Evolutionary conservation across 2,888 invertebrate species (phyloP), one percentile per base, ranked within the genome.

Genomic region (Agrilus biguttatus): DNA sequence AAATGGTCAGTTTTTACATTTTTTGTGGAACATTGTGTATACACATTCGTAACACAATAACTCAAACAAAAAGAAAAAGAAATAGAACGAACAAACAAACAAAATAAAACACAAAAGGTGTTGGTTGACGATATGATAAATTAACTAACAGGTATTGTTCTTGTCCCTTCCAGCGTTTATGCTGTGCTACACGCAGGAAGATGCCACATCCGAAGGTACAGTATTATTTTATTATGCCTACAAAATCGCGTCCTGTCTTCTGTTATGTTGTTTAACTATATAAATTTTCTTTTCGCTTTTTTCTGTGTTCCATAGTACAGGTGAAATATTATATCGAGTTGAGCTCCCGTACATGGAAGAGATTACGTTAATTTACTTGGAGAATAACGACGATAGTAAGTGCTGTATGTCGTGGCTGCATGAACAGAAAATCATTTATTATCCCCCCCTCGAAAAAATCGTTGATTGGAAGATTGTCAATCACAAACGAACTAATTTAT

Each of bases 161-260:
- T 65, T 60, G 69, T 76, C 71, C 77, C 73, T 83, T 85, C 66
- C 80, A 88, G 88, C 88, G 71, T 88, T 87, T 80, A 88, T 88
- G 88, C 79, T 88, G 74, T 88, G 88, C 78, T 88, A 88, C 75
- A 87, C 88, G 60, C 88, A 88, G 75, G 88, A 88, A 74, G 88
- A 88, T 70, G 77, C 85, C 62, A 85, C 84, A 69, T 78, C 84
- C 65, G 88, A 88, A 81, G 88, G 88, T 88, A 83, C 59, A 65
- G 65, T 66, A 62, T 61, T 52, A 42, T 50, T 55, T 58, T 55
- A 53, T 36, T 34, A 28, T 40, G 44, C 40, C 33, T 39, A 45
- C 14, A 45, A 42, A 45, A 39, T 49, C 43, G 54, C 55, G 55
- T 52, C 45, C 46, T 45, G 52, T 51, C 53, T 54, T 28, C 28